Evolutionary conservation across 2,888 invertebrate genomes (phyloP).

Genomic region (Sphaerophoria rueppellii): DNA sequence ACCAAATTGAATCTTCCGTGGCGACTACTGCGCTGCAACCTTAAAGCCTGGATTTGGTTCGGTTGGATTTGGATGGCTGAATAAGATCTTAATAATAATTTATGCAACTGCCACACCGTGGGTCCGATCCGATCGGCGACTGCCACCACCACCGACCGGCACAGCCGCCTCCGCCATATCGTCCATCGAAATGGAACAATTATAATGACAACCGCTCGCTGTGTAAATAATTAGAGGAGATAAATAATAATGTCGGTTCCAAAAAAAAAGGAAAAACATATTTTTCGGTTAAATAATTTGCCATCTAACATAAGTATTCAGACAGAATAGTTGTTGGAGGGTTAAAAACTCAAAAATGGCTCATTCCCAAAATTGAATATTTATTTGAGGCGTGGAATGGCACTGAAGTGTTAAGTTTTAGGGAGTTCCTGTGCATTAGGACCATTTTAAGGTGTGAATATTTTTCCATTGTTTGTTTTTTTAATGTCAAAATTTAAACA

Average conservation of each 20-base stretch:
- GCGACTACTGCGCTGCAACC: constrained; percentile 20
- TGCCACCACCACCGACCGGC: constrained; percentile 42
- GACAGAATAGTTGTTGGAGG: constrained; percentile 1
- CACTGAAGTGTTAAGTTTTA: constrained; percentile 4
- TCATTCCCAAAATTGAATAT: not conserved
- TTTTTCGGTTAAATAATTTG: constrained; percentile 30
- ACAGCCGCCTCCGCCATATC: too few species aligned
- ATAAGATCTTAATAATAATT: constrained; percentile 64
- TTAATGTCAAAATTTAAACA: too few species aligned
- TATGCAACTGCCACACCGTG: constrained; percentile 70
- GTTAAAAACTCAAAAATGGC: not conserved
- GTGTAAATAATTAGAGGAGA: constrained; percentile 71
- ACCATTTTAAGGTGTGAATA: constrained; percentile 15
- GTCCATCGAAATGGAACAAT: constrained; percentile 51
- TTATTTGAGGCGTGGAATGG: not conserved
- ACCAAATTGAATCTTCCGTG: constrained; percentile 42
- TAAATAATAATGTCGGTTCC: constrained; percentile 70
- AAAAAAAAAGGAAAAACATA: constrained; percentile 9
- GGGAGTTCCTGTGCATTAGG: not conserved
- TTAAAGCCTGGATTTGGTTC: constrained; percentile 23
- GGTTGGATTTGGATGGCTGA: constrained; percentile 53
- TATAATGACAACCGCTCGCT: constrained; percentile 68
- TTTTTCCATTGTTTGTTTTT: not conserved
- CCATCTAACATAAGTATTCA: constrained; percentile 55
- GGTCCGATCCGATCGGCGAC: constrained; percentile 57